phyloP scores from a whole-genome alignment of 2,113 vertebrate species.

The Neotragus pygmaeus region DNA sequence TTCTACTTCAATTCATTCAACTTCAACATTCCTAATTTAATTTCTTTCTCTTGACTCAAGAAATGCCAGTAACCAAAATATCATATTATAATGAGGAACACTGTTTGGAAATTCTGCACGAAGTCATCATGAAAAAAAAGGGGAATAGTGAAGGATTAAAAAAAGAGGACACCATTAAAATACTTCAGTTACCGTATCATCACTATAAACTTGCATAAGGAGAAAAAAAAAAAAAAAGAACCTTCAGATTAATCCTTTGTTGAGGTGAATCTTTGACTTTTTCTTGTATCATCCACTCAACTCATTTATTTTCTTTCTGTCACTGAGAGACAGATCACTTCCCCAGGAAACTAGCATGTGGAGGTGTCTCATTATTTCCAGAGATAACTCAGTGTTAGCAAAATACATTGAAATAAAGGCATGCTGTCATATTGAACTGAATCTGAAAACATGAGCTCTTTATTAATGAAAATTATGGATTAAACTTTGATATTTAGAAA shows the following conservation, averaged over 20 bases:
- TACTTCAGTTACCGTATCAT: neutral
- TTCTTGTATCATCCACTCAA: neutral
- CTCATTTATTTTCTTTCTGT: neutral
- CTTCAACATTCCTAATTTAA: neutral
- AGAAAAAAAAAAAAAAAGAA: neutral
- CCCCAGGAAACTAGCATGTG: neutral
- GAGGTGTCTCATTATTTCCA: conserved; percentile 6
- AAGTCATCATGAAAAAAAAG: neutral
- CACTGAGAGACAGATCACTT: neutral
- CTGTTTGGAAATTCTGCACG: neutral
- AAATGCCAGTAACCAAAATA: neutral
- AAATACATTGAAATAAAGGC: neutral
- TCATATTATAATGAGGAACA: neutral
- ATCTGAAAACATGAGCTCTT: neutral
- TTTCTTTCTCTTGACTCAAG: neutral
- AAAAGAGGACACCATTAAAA: neutral
- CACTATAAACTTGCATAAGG: neutral
- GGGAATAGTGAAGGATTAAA: neutral
- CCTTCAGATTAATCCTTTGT: neutral
- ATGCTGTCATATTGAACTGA: neutral
- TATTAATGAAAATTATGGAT: neutral
- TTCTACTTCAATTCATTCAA: neutral
- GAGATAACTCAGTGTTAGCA: neutral
- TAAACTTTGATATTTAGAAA: neutral
- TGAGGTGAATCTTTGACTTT: neutral